Base-by-base conservation (phyloP, 2,888 invertebrate genomes). In the Elysia crispata region DNA sequence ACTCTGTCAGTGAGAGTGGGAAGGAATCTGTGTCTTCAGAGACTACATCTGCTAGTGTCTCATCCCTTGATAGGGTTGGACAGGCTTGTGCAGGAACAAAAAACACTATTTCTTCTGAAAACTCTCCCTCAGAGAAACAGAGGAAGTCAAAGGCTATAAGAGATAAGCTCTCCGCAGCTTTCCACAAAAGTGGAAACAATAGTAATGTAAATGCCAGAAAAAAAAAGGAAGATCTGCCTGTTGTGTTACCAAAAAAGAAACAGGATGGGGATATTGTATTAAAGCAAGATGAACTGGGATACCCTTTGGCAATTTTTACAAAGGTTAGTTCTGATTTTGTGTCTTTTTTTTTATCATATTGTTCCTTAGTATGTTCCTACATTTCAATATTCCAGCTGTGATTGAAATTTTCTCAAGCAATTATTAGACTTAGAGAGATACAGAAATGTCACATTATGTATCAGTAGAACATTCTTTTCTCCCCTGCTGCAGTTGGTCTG, bases 301-400 rank as follows among this genome's bases (percentile, higher is more conserved):
- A 98, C 87, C 99, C 98, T 0, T 93, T 98, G 54, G 94, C 95
- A 70, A 94, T 98, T 79, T 98, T 97, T 92, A 95, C 95, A 54
- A 96, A 97, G 93, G 94, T 94, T 41, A 11, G 41, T 41, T 41
- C 3, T 41, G 41, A 41, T 41, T 41, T 41, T 11, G 11, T 41
- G 41, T 41, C 11, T 41, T 11, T 41, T 41, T 41, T 11, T 11
- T 6, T 41, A 41, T 41, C 41, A 41, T 41, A 6, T 41, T 11
- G 11, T 41, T 41, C n/a, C n/a, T n/a, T n/a, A n/a, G n/a, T n/a
- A n/a, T n/a, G n/a, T n/a, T n/a, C n/a, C n/a, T n/a, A n/a, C n/a
- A n/a, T n/a, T n/a, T n/a, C n/a, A n/a, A n/a, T n/a, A n/a, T n/a
- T n/a, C n/a, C n/a, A n/a, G n/a, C n/a, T n/a, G n/a, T n/a, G n/a